Evolutionary conservation across 2,113 vertebrate genomes (phyloP), one percentile per base, ranked within the genome.

Genomic region (Hyaena hyaena): DNA sequence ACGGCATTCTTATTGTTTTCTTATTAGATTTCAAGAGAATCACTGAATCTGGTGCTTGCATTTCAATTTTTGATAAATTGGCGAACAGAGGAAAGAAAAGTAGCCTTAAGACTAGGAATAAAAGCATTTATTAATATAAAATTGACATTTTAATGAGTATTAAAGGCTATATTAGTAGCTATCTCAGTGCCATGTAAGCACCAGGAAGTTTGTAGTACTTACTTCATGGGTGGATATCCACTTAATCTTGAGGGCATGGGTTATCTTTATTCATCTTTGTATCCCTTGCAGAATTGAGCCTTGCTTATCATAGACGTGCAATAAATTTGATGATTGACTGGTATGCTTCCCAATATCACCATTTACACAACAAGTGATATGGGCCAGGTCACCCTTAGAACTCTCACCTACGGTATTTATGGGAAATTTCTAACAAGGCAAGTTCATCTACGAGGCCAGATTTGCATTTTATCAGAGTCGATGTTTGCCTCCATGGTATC

Each of bases 21-120:
- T 77, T 74, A 74, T 19, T 63, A 5, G 21, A 14, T 92, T 96
- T 87, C 14, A 50, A 79, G 45, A 81, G 61, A 89, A 93, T 82
- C 45, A 81, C 31, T 80, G 53, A 91, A 80, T 31, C 26, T 88
- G 43, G 4, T 28, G 1, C 39, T 89, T 86, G 17, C 23, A 73
- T 88, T 82, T 94, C 28, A 55, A 73, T 58, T 93, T 92, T 92
- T 95, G n/a, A 80, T 74, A 94, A 80, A 68, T 35, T 84, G 14
- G 28, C 48, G 50, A 79, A 80, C 11, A 93, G n/a, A 9, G 11
- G 43, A 69, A 87, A 55, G 88, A 74, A 88, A 88, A 24, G 8
- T 50, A 87, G 71, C 21, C 55, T 76, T 84, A 53, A 66, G 15
- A 35, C 6, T 69, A 76, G 33, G 85, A 93, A 80, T 83, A 88